Evolutionary conservation across 2,888 invertebrate genomes (phyloP).

Genomic region (Phalangium opilio): DNA sequence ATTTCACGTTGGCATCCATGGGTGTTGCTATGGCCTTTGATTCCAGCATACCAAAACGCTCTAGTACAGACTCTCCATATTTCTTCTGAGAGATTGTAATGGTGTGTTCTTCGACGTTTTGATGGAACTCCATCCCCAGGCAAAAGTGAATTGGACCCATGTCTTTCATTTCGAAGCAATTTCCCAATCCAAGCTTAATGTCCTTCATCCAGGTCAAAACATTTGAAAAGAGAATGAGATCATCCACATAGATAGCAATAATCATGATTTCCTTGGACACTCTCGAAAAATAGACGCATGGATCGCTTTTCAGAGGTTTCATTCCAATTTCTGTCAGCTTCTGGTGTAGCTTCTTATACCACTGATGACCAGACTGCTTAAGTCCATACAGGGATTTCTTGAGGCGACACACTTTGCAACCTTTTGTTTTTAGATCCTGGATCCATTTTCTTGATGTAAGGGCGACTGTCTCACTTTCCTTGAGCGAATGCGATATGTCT

Average conservation of each 20-base stretch:
- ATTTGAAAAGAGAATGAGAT: no score
- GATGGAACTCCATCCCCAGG: conserved; percentile 4
- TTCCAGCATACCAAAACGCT: conserved; percentile 1
- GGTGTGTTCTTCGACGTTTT: background rate
- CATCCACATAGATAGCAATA: conserved; percentile 17
- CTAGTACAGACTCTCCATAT: conserved; percentile 4
- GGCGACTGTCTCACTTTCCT: no score
- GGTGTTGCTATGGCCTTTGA: conserved; percentile 7
- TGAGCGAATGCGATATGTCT: no score
- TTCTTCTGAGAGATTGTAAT: background rate
- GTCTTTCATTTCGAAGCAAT: conserved; percentile 1
- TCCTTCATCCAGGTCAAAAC: no score
- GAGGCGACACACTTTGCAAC: background rate
- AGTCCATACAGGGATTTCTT: background rate
- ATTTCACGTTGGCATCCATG: background rate
- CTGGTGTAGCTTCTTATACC: conserved; percentile 1
- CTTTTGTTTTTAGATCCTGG: no score
- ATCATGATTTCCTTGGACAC: background rate
- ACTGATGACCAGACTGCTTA: background rate
- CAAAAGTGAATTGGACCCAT: background rate
- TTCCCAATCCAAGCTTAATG: background rate
- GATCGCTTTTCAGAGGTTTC: background rate
- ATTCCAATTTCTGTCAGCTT: background rate
- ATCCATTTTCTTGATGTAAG: no score
- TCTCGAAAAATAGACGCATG: background rate